Evolutionary conservation across 2,888 invertebrate genomes (phyloP).

Genomic region (Podabrus alpinus): DNA sequence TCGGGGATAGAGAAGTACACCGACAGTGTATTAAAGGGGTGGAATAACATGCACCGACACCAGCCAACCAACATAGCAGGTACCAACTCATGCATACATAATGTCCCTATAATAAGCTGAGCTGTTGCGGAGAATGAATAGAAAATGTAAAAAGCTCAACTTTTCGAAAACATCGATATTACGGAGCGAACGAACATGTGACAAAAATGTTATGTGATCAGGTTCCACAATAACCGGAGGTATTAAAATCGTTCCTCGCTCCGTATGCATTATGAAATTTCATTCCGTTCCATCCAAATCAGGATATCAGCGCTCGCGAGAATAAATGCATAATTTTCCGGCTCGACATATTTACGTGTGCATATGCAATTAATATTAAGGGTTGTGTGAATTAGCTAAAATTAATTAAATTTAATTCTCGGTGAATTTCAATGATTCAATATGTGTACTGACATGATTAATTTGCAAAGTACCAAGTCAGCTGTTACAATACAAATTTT

Average conservation of each 20-base stretch:
- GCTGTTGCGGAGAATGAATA: conserved; percentile 6
- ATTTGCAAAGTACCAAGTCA: conserved; percentile 15
- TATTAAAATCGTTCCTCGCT: not conserved
- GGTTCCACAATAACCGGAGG: not conserved
- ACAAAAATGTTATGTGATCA: not conserved
- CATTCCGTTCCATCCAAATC: not conserved
- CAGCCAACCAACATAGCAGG: conserved; percentile 2
- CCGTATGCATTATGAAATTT: not conserved
- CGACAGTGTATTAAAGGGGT: not conserved
- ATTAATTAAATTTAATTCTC: conserved; percentile 11
- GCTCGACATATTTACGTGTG: not conserved
- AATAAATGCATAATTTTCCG: not conserved
- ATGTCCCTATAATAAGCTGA: conserved; percentile 14
- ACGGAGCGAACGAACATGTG: not conserved
- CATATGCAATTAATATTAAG: conserved; percentile 13
- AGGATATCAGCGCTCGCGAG: not conserved
- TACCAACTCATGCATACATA: conserved; percentile 20
- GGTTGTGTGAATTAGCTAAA: conserved; percentile 9
- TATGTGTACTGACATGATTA: conserved; percentile 14
- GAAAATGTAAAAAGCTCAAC: conserved; percentile 2
- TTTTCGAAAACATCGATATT: not conserved
- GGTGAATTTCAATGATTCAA: conserved; percentile 7
- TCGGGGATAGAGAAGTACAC: not conserved
- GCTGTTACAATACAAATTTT: conserved; percentile 7
- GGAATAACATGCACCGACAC: conserved; percentile 5